Evolutionary conservation across 1,140 invertebrate species (phyloP), one percentile per base, ranked within the genome.

Genomic region (Listronotus bonariensis): DNA sequence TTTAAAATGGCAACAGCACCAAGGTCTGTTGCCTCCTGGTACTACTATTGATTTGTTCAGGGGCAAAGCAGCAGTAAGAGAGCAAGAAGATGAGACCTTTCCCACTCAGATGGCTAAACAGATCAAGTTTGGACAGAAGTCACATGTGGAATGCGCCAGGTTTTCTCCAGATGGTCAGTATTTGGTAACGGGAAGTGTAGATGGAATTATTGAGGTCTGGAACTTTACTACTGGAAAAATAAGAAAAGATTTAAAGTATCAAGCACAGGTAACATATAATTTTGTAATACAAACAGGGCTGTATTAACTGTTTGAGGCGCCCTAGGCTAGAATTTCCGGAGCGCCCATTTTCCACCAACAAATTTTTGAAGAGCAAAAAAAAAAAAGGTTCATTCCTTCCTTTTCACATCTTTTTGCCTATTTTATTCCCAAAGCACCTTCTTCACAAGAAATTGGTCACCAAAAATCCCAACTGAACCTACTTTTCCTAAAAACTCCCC

Each of bases 151-250:
- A 78, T 97, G 93, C 81, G 89, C 95, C 2, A 82, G 90, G 67
- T 99, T 99, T 80, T 98, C 96, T 1, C 97, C 96, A 0, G 97
- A 99, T 83, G 97, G 96, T 12, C 97, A 99, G 79, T 99, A 96
- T 82, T 81, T 99, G 18, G 92, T 99, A 12, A 97, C 97, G 6
- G 97, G 97, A 0, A 96, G 94, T 40, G 95, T 98, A 5, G 97
- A 99, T 83, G 98, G 98, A 15, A 96, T 99, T 78, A 94, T 99
- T 60, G 98, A 99, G 83, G 97, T 95, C 8, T 99, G 97, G 97
- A 99, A 99, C 81, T 99, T 99, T 76, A 98, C 96, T 4, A 99
- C 97, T 0, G 98, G 97, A 68, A 99, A 99, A 86, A 94, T 99
- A 62, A 85, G 97, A 65, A 99, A 99, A 81, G 98, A 99, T 90